Conservation (phyloP, 1,140 invertebrate species). For the Nomia melanderi region DNA sequence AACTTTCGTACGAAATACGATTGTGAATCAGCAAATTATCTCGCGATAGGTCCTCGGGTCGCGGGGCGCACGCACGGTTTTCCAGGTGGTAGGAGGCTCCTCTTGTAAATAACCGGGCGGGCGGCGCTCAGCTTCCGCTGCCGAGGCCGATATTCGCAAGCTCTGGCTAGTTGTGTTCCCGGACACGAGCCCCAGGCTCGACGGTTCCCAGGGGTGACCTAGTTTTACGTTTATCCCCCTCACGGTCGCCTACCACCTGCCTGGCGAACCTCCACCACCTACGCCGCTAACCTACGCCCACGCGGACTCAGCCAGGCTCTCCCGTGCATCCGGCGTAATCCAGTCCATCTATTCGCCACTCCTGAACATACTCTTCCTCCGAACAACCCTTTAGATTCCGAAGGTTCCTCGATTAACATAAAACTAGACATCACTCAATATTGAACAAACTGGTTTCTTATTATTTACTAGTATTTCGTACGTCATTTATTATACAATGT, state of each 20-base stretch:
- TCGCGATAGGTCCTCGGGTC: too few species aligned
- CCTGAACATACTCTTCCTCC: background rate
- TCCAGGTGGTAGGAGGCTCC: background rate
- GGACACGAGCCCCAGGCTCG: constrained; percentile 55
- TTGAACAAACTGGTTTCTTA: too few species aligned
- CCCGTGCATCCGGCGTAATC: background rate
- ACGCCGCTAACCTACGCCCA: constrained; percentile 23
- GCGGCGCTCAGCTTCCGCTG: constrained; percentile 12
- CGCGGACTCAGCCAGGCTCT: constrained; percentile 24
- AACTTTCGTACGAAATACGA: too few species aligned
- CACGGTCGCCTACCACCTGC: constrained; percentile 49
- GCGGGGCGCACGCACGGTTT: too few species aligned
- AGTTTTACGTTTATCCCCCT: constrained; percentile 67
- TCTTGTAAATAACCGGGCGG: constrained; percentile 9
- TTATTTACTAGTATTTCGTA: too few species aligned
- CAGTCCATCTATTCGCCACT: constrained; percentile 1
- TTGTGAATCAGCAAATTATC: too few species aligned
- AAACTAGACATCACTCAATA: too few species aligned
- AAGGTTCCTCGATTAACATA: too few species aligned
- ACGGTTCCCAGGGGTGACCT: constrained; percentile 66
- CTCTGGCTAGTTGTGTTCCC: constrained; percentile 34
- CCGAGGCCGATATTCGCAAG: constrained; percentile 11
- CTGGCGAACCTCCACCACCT: constrained; percentile 38
- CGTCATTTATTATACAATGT: too few species aligned
- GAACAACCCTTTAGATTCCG: too few species aligned